Base-by-base conservation (phyloP, 2,797 vertebrate genomes). In the Heterohyrax brucei region DNA sequence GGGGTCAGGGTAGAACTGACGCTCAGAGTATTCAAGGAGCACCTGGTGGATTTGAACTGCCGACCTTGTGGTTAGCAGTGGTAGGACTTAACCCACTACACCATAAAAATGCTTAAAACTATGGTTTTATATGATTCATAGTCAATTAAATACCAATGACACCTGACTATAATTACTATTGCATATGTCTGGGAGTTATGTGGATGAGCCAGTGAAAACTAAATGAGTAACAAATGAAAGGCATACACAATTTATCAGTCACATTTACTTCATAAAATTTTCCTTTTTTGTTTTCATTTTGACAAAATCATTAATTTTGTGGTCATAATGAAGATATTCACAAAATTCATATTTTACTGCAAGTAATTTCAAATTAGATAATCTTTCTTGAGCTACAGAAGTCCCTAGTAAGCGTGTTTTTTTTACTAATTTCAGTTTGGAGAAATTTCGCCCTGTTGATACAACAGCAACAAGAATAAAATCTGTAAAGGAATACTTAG, bases 101-200 rank as follows among this genome's bases (percentile, higher is more conserved):
- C 39, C 39, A 39, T 3, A 7, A 14, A 24, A 79, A 80, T 85
- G 18, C 50, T 12, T 72, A 89, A 73, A 85, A 66, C 16, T 75
- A 46, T 16, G 13, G 84, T 78, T 76, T 73, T 46, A 90, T 86
- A 73, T 86, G 64, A 64, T 73, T 70, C 73, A 48, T 94, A 89
- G 72, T 73, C 79, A 95, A 61, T 44, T 78, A 76, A 91, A 70
- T 53, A 91, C 75, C 68, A 91, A 84, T 87, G 28, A 87, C 28
- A 73, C 64, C 48, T 81, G 10, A 33, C 66, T 66, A 89, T 77
- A 68, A 81, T 93, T 95, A 83, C n/a, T 87, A 46, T 30, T 89
- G 8, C 68, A 77, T 19, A 10, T 62, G 28, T 79, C 73, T 75
- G n/a, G 5, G 46, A 85, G 1, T 72, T 89, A 72, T 61, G 24